Evolutionary conservation across 2,797 vertebrate species (phyloP), one percentile per base, ranked within the genome.

Genomic region (Trachops cirrhosus): DNA sequence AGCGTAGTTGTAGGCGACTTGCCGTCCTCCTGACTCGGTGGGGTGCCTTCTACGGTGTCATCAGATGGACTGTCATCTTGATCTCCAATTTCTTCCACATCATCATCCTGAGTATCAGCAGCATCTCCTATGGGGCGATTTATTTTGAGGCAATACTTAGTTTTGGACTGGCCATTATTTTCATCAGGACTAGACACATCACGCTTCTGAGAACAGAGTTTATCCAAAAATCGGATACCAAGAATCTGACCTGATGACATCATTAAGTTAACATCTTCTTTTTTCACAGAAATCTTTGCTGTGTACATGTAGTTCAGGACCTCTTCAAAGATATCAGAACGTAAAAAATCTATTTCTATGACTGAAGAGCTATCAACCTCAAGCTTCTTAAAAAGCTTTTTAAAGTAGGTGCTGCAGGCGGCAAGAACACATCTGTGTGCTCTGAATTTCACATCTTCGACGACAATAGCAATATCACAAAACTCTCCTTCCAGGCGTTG

Each of bases 281-380:
- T 99, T 96, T 99, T 99, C 83, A 99, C 99, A 0, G 99, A 99
- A 95, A 99, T 99, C 97, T 99, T 98, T 16, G 99, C 99, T 0
- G 99, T 99, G 97, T 99, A 99, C 99, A 99, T 99, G 97, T 99
- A 99, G 96, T 99, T 99, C 46, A 99, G 99, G 95, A 99, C 99
- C 97, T 99, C 99, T 78, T 99, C 99, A 77, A 99, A 99, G 98
- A 99, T 99, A 86, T 99, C 99, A 0, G 99, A 99, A 95, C 99
- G 99, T 97, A 99, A 99, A 97, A 99, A 99, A 98, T 99, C 99
- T 97, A 99, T 98, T 98, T 99, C 99, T 96, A 99, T 99, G 52
- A 99, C 99, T 62, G 99, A 99, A 89, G 99, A 99, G 96, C 99
- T 99, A 97, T 99, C 99, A 2, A 99, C 99, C 91, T 99, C 99